Evolutionary conservation across 1,140 invertebrate genomes (phyloP).

Genomic region (Ephestia elutella): DNA sequence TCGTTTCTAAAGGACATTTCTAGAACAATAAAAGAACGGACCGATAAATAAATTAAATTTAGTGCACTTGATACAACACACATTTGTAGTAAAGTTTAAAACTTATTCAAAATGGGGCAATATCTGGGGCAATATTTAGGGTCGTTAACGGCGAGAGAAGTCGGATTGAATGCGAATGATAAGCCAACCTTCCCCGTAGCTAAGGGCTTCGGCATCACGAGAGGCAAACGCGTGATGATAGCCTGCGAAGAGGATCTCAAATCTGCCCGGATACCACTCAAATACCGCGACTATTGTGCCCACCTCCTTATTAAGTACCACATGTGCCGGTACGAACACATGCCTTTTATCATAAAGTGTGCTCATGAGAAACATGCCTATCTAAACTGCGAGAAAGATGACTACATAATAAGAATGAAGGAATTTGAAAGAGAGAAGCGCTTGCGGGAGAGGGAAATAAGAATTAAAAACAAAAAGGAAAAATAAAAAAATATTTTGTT

Average conservation of each 20-base stretch:
- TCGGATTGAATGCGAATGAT: constrained; percentile 74
- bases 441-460: constrained; percentile 77
- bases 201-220: constrained; percentile 81
- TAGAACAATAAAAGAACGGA: too few relatives aligned
- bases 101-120: constrained; percentile 28
- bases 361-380: constrained; percentile 81
- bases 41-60: neutral
- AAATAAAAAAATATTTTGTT: neutral
- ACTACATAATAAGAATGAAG: constrained; percentile 87
- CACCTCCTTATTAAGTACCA: constrained; percentile 80
- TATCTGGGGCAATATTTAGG: constrained; percentile 41
- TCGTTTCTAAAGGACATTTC: too few relatives aligned
- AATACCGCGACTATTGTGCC: constrained; percentile 89
- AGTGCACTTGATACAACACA: neutral
- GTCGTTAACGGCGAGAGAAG: constrained; percentile 54
- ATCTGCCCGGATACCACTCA: constrained; percentile 79
- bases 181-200: constrained; percentile 82
- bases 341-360: constrained; percentile 81
- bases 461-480: constrained; percentile 39
- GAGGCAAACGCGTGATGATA: constrained; percentile 78
- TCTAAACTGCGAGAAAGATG: constrained; percentile 82
- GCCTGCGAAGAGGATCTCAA: constrained; percentile 86
- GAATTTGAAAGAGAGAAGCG: constrained; percentile 91
- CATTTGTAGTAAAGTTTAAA: neutral
- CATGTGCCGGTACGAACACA: constrained; percentile 78